Evolutionary conservation across 2,888 invertebrate species (phyloP), one percentile per base, ranked within the genome.

Genomic region (Vandiemenella viatica): DNA sequence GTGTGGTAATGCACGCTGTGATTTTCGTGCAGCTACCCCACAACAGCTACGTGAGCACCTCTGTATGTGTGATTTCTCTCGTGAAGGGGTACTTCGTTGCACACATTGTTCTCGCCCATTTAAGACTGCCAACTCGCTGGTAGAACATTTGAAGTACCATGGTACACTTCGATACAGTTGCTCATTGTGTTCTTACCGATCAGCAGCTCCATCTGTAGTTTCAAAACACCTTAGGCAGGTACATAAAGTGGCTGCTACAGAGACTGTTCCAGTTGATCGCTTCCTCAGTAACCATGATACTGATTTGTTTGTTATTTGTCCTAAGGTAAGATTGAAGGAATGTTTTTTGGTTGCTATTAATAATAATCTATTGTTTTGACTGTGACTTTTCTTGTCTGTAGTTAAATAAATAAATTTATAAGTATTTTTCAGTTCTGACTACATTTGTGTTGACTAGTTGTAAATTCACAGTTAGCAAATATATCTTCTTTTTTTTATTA

Each of bases 131-230:
- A 42, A n/a, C 8, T 2, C 53, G 16, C 7, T 48, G 15, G 7
- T 51, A n/a, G 72, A 74, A 5, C 82, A 83, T 58, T 62, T 81
- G 15, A 71, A 70, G 53, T 60, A 65, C 3, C 83, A 83, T 53
- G 77, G 76, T 0, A 62, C 70, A 0, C 70, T 73, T 55, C 65
- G 74, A 8, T 78, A 72, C 53, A 66, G 70, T 8, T 83, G 83
- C 58, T 71, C 73, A 5, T 45, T 78, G 20, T 83, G 83, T 58
- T 62, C 67, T 37, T 61, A 66, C 48, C 65, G 66, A 1, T 60
- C 62, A 1, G 50, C 60, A 1, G 60, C 59, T 48, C 51, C 58
- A 0, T 55, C 57, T 0, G 56, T 62, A 19, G 60, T 69, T 46
- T 56, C 58, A 1, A 62, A 62, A 21, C 81, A 81, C 58, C 69